Percentiles rank a stretch among this genome's conserved stretches.
Conservation (phyloP, 2,113 vertebrate genomes). For the Malurus cyaneus region DNA sequence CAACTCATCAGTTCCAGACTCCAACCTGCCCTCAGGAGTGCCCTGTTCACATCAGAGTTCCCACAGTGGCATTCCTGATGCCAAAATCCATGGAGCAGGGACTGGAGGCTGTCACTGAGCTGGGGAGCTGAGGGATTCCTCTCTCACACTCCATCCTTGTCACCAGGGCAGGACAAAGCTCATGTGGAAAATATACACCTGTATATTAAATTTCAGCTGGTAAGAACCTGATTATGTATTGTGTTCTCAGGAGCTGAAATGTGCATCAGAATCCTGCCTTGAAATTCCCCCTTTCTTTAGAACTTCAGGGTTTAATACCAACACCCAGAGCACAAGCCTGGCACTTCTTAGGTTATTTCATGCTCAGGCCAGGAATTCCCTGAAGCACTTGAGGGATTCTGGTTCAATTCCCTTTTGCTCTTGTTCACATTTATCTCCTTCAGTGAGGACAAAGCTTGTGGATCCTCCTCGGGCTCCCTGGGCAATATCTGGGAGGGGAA, state of each 20-base stretch:
- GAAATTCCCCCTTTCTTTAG: background rate
- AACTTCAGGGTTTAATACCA: background rate
- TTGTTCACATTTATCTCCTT: slow-evolving; percentile 1
- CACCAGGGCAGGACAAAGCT: background rate
- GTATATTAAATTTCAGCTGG: background rate
- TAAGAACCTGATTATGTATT: background rate
- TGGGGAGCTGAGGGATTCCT: background rate
- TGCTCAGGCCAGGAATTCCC: background rate
- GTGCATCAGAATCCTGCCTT: background rate
- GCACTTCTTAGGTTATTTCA: background rate
- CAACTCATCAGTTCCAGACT: background rate
- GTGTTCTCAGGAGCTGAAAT: background rate
- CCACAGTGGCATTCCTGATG: background rate
- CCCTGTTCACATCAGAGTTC: too few species aligned
- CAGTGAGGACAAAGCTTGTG: background rate
- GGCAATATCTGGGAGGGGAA: background rate
- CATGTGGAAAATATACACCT: background rate
- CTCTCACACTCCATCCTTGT: background rate
- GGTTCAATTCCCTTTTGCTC: slow-evolving; percentile 5
- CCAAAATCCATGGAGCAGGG: background rate
- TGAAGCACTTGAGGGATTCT: background rate
- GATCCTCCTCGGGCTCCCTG: background rate
- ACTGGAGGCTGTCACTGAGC: background rate
- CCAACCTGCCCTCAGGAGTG: background rate
- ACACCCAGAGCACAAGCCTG: background rate